Percentiles rank a stretch among this genome's conserved stretches.
phyloP scores from a whole-genome alignment of 2,113 vertebrate species.

The Chionomys nivalis region DNA sequence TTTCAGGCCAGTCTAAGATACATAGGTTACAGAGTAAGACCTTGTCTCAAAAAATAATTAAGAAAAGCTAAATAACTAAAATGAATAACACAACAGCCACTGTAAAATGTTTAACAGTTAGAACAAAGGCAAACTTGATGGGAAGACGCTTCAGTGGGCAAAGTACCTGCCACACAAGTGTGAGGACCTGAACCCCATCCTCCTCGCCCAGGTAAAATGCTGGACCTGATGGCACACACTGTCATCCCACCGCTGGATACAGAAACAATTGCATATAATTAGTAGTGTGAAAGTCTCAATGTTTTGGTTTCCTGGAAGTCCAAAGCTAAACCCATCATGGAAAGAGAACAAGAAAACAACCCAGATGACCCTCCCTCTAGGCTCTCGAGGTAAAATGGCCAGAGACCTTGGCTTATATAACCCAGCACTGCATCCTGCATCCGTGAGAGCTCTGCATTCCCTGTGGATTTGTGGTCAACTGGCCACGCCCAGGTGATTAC shows the following conservation, averaged over 20 bases:
- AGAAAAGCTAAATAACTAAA: slow-evolving; percentile 43
- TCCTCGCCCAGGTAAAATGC: background rate
- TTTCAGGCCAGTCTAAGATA: background rate
- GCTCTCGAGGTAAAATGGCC: slow-evolving; percentile 8
- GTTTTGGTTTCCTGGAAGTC: background rate
- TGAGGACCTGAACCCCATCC: background rate
- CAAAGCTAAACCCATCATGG: background rate
- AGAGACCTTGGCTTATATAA: background rate
- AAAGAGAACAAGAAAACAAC: background rate
- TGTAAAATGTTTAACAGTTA: background rate
- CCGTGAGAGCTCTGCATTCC: slow-evolving; percentile 14
- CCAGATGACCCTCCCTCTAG: background rate
- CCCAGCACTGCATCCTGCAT: background rate
- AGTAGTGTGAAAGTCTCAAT: slow-evolving; percentile 43
- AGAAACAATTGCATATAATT: slow-evolving; percentile 28
- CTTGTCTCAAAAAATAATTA: background rate
- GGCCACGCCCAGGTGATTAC: background rate
- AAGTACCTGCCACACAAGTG: background rate
- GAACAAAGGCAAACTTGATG: background rate
- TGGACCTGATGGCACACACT: background rate
- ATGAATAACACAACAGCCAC: background rate
- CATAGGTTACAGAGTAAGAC: background rate
- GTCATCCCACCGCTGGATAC: background rate
- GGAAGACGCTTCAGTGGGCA: background rate
- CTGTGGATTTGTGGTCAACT: slow-evolving; percentile 19